phyloP scores from a whole-genome alignment of 2,113 vertebrate species.

The Cyanocitta stelleri region DNA sequence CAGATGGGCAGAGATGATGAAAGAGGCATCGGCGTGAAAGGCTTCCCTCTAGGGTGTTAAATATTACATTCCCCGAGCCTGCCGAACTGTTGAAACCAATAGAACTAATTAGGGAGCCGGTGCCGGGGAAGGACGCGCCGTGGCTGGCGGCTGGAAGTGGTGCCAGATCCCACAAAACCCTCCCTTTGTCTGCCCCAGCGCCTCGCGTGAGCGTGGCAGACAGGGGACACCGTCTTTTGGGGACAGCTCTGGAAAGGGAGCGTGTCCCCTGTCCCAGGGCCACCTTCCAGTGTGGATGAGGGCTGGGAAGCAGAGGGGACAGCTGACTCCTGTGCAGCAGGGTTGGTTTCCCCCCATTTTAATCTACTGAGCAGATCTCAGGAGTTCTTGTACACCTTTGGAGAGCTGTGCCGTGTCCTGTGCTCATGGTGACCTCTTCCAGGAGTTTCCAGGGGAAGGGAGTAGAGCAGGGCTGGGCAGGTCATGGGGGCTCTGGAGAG shows the following conservation, averaged over 20 bases:
- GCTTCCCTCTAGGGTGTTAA: constrained; percentile 63
- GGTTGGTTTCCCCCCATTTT: rapidly evolving
- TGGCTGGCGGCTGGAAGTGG: neutral
- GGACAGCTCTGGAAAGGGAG: neutral
- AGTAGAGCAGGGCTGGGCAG: neutral
- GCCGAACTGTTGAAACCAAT: constrained; percentile 53
- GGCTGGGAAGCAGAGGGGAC: neutral
- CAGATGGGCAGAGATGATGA: constrained; percentile 72
- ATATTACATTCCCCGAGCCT: constrained; percentile 60
- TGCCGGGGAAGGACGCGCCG: neutral
- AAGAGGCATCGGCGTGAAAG: constrained; percentile 60
- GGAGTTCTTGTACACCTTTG: neutral
- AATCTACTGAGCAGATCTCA: neutral
- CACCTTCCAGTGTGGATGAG: rapidly evolving
- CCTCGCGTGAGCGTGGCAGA: rapidly evolving
- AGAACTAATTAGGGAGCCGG: constrained; percentile 56
- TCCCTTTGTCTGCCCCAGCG: neutral
- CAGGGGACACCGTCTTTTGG: rapidly evolving
- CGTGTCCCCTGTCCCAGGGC: rapidly evolving
- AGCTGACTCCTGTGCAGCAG: neutral
- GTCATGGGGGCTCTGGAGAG: neutral
- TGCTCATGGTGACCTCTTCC: rapidly evolving
- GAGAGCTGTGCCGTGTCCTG: neutral
- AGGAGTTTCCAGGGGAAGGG: neutral
- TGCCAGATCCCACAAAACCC: neutral